These are phyloP conservation scores for Lathamus discolor DNA, from an alignment of 2,113 vertebrate genomes.

Conservation along the genomic window DNA sequence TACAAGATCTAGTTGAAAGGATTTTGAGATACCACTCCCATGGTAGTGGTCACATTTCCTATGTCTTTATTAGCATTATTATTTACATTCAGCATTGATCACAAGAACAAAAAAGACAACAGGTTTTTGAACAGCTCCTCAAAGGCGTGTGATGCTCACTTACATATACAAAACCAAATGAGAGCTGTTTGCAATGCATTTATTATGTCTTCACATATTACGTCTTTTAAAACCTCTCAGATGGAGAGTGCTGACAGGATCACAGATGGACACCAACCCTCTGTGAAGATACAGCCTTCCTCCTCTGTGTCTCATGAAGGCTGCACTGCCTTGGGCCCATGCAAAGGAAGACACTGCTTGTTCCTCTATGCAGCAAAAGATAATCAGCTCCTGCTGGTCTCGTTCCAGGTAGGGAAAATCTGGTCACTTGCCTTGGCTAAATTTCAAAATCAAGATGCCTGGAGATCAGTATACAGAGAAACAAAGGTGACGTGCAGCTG, in stretches of 20 bases:
- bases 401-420: background rate
- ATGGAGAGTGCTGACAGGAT: background rate
- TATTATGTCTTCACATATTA: rapidly evolving
- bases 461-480: background rate
- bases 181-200: background rate
- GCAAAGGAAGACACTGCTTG: background rate
- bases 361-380: background rate
- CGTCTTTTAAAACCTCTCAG: background rate
- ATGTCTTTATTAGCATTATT: background rate
- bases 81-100: background rate
- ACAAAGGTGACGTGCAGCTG: background rate
- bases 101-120: background rate
- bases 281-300: background rate
- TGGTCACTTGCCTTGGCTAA: too few relatives aligned
- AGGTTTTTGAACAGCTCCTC: background rate
- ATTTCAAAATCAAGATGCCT: background rate
- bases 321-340: background rate
- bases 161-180: background rate
- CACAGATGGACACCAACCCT: background rate
- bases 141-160: background rate
- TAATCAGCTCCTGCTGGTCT: background rate
- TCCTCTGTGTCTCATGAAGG: background rate
- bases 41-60: background rate
- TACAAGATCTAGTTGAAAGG: background rate
- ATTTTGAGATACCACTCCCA: background rate